Evolutionary conservation across 2,113 vertebrate genomes (phyloP).

Genomic region (Tretioscincus oriximinensis): DNA sequence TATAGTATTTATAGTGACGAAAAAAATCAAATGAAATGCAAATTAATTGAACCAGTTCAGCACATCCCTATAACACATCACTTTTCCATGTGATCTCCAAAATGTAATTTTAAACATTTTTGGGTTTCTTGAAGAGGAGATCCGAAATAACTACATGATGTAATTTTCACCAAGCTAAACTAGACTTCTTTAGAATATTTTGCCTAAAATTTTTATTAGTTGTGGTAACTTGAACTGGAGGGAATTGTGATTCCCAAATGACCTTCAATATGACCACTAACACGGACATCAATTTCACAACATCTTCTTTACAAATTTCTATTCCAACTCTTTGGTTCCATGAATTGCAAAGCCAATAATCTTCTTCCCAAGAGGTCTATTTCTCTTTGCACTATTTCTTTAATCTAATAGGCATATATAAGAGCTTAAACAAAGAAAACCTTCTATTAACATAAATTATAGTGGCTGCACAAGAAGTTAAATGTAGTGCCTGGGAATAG

Average conservation of each 20-base stretch:
- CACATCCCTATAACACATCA: no score
- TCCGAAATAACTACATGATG: background rate
- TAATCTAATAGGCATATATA: constrained; percentile 8
- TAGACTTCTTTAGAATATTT: no score
- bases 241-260: no score
- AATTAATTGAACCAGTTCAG: no score
- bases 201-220: no score
- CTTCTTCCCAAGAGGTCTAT: background rate
- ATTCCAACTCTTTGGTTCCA: background rate
- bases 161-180: background rate
- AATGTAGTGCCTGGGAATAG: constrained; percentile 15
- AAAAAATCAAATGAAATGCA: no score
- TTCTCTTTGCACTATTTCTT: background rate
- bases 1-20: no score
- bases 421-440: constrained; percentile 13
- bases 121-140: background rate
- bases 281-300: no score
- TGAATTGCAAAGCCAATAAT: background rate
- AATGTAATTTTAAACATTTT: background rate
- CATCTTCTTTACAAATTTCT: no score
- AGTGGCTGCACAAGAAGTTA: constrained; percentile 10
- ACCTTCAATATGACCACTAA: no score
- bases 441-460: constrained; percentile 21
- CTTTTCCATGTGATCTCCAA: background rate
- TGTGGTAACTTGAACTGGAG: no score